Percentiles rank a stretch among this genome's conserved stretches.
These are phyloP conservation scores for Melanchra persicariae DNA, from an alignment of 2,888 invertebrate species.

Conservation along the genomic window DNA sequence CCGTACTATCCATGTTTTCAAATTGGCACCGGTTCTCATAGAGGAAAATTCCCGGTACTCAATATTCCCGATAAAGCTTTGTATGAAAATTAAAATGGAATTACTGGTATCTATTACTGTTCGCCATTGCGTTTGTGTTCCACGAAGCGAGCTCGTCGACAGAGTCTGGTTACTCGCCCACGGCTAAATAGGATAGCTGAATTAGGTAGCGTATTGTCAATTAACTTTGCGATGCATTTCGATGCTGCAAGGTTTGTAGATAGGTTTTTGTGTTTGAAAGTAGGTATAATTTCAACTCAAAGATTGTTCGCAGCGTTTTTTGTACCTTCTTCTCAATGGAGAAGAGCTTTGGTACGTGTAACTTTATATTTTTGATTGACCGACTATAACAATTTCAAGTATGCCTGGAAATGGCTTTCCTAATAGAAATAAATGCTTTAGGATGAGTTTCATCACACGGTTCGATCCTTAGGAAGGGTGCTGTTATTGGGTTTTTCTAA, in stretches of 20 bases:
- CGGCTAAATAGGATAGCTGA: constrained; percentile 13
- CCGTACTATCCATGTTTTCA: background rate
- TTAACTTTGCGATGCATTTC: constrained; percentile 21
- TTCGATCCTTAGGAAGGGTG: too few species aligned
- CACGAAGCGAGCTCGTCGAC: background rate
- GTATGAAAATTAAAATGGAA: background rate
- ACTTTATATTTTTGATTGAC: too few species aligned
- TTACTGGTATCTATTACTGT: background rate
- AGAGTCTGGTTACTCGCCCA: background rate
- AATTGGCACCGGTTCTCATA: background rate
- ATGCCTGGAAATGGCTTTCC: too few species aligned
- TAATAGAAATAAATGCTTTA: too few species aligned
- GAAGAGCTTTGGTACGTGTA: too few species aligned
- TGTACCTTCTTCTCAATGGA: too few species aligned
- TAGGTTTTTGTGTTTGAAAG: background rate
- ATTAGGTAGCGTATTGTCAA: constrained; percentile 31
- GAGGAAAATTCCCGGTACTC: background rate
- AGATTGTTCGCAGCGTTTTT: background rate
- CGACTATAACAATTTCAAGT: background rate
- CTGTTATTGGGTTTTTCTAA: too few species aligned
- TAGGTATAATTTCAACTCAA: background rate
- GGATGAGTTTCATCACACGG: too few species aligned
- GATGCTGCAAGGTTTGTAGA: background rate
- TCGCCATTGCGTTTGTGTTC: constrained; percentile 8
- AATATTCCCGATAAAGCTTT: background rate